A percentile compares a stretch with the other conserved stretches of the same genome.
phyloP scores from a whole-genome alignment of 2,113 vertebrate genomes.

The Oplegnathus fasciatus region DNA sequence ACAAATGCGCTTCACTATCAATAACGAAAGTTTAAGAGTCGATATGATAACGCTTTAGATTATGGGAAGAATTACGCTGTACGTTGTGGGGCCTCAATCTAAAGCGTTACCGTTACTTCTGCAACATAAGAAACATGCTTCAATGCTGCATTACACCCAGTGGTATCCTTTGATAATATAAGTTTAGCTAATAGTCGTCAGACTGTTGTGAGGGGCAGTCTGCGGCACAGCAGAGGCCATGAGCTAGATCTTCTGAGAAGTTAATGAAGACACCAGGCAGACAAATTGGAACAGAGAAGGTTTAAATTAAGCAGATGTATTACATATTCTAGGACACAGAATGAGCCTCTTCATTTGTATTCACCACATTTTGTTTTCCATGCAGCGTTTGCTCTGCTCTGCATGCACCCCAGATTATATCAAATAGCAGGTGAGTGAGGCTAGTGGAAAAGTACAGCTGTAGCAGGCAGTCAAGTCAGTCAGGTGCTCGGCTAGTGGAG shows the following conservation, averaged over 20 bases:
- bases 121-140: not conserved
- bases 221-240: not conserved
- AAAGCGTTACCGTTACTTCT: not conserved
- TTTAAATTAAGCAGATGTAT: conserved; percentile 10
- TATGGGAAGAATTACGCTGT: not conserved
- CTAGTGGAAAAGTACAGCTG: conserved; percentile 76
- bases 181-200: not conserved
- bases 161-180: not conserved
- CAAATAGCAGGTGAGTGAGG: conserved; percentile 53
- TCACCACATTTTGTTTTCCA: not conserved
- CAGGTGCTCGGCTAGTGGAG: conserved; percentile 47
- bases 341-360: conserved; percentile 10
- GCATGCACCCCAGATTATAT: conserved; percentile 39
- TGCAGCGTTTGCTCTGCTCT: conserved; percentile 15
- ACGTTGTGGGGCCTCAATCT: not conserved
- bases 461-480: conserved; percentile 47
- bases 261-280: not conserved
- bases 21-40: not conserved
- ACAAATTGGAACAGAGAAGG: not conserved
- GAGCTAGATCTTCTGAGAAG: not conserved
- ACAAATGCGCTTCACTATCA: not conserved
- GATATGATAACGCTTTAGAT: not conserved
- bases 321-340: conserved; percentile 6
- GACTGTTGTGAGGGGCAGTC: not conserved
- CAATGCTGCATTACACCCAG: not conserved